Evolutionary conservation across 2,113 vertebrate genomes (phyloP).

Genomic region (Phoenicopterus ruber): DNA sequence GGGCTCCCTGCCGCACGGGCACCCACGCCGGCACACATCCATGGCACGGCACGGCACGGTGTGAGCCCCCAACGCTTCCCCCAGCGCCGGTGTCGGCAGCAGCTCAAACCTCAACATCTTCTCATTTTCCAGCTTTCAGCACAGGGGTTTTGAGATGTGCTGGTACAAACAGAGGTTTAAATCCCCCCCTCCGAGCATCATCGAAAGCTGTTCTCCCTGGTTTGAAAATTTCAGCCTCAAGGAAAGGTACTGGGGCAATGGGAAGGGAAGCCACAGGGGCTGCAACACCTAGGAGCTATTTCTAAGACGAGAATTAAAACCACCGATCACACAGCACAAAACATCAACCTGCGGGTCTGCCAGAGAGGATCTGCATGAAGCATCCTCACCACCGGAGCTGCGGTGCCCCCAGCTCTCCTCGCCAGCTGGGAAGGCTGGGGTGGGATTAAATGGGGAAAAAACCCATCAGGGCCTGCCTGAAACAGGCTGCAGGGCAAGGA

Average conservation of each 20-base stretch:
- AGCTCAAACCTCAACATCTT: background rate
- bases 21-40: accelerated
- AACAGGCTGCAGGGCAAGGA: background rate
- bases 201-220: background rate
- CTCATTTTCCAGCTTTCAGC: background rate
- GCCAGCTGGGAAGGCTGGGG: background rate
- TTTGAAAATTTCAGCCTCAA: background rate
- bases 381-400: background rate
- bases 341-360: background rate
- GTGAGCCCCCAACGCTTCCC: accelerated
- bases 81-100: accelerated
- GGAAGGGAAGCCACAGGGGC: background rate
- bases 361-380: background rate
- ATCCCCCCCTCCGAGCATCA: background rate
- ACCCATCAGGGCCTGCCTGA: background rate
- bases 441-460: background rate
- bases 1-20: accelerated
- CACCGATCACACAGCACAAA: accelerated
- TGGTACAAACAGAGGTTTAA: background rate
- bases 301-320: background rate
- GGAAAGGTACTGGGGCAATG: background rate
- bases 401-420: too few species aligned
- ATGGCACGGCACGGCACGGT: accelerated
- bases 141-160: background rate
- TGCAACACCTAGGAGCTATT: background rate